These are phyloP conservation scores for Zosterops japonicus DNA, from an alignment of 2,113 vertebrate species.

Conservation along the genomic window DNA sequence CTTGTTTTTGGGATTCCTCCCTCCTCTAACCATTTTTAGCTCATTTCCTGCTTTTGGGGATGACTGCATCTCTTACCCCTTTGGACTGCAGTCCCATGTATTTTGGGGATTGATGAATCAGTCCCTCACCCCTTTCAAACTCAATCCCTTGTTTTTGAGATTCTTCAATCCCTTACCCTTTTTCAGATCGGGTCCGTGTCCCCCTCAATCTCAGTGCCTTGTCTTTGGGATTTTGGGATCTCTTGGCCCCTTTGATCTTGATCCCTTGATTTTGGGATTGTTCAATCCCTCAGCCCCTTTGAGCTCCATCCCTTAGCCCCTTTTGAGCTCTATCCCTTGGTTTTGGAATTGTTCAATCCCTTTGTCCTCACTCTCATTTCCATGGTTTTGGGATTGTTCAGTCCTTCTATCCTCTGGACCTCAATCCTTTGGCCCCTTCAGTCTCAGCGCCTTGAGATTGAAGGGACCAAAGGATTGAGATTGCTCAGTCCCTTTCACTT, in stretches of 20 bases:
- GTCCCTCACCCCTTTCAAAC: background rate
- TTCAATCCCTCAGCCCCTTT: background rate
- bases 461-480: too few relatives aligned
- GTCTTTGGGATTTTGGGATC: background rate
- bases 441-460: background rate
- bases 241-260: background rate
- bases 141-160: background rate
- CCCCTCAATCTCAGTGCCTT: background rate
- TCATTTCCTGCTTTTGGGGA: background rate
- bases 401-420: background rate
- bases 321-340: background rate
- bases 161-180: background rate
- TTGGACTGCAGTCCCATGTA: background rate
- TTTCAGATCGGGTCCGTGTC: accelerated
- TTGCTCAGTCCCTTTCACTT: accelerated
- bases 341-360: background rate
- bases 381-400: background rate
- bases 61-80: background rate
- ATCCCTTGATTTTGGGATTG: background rate
- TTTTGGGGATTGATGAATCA: background rate
- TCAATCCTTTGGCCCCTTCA: background rate
- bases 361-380: background rate
- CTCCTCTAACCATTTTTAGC: background rate
- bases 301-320: background rate
- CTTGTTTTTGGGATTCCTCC: background rate